Evolutionary conservation across 2,797 vertebrate species (phyloP).

Genomic region (Podarcis siculus): DNA sequence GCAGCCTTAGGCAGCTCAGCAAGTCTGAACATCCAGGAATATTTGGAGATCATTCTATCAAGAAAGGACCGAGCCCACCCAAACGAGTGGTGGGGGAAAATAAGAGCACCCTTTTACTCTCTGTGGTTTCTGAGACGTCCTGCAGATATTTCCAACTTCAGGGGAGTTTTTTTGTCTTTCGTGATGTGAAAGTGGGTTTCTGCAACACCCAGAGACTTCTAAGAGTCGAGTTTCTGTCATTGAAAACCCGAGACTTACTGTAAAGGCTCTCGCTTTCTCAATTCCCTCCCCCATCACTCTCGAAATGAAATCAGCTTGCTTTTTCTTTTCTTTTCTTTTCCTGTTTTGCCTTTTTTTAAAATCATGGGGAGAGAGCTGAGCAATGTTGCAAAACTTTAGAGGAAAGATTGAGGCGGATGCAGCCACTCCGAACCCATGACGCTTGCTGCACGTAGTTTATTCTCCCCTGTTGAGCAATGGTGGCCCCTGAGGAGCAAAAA

Average conservation of each 20-base stretch:
- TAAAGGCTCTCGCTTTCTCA: conserved; percentile 75
- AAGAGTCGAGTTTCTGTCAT: conserved; percentile 79
- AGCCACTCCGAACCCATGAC: neutral
- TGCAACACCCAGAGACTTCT: conserved; percentile 74
- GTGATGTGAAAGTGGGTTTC: conserved; percentile 83
- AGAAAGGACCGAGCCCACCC: conserved; percentile 75
- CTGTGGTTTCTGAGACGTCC: conserved; percentile 79
- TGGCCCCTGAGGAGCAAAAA: neutral
- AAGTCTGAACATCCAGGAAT: conserved; percentile 69
- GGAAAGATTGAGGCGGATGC: neutral
- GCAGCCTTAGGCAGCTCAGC: neutral
- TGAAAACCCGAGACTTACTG: conserved; percentile 77
- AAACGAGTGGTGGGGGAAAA: conserved; percentile 72
- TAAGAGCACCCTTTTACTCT: conserved; percentile 78
- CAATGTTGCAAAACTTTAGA: conserved; percentile 29
- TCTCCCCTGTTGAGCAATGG: neutral
- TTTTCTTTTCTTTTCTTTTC: too few relatives aligned
- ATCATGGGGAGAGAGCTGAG: conserved; percentile 55
- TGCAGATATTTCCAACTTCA: conserved; percentile 76
- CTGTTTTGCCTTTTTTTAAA: too few relatives aligned
- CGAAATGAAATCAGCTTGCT: conserved; percentile 72
- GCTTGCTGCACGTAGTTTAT: accelerated
- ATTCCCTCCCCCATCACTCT: conserved; percentile 68
- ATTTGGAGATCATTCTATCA: conserved; percentile 72
- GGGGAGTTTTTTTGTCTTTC: conserved; percentile 68